Percentiles rank a stretch among this genome's conserved stretches.
phyloP scores from a whole-genome alignment of 2,888 invertebrate species.

The Callinectes sapidus region DNA sequence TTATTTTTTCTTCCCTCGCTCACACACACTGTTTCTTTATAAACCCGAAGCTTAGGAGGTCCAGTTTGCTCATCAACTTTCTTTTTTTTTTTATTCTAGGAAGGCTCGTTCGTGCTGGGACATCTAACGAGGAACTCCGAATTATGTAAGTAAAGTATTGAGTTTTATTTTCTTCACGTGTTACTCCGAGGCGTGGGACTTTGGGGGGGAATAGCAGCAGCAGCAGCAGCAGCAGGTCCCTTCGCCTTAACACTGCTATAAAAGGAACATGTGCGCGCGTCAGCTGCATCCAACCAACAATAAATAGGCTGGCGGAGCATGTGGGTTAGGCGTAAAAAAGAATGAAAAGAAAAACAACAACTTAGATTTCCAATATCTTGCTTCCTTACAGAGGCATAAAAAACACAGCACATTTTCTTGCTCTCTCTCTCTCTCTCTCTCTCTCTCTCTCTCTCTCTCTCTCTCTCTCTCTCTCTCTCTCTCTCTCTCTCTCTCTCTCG shows the following conservation, averaged over 20 bases:
- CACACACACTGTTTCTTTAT: background rate
- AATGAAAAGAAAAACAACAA: too few species aligned
- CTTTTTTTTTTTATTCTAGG: background rate
- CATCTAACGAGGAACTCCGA: background rate
- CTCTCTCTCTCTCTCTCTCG: constrained; percentile 15
- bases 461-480: constrained; percentile 15
- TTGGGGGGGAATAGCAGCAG: background rate
- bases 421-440: background rate
- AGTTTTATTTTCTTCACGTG: background rate
- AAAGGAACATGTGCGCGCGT: background rate
- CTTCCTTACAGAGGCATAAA: background rate
- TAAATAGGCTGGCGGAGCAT: background rate
- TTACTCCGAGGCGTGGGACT: background rate
- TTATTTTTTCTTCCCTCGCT: background rate
- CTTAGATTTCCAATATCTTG: constrained; percentile 4
- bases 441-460: constrained; percentile 31
- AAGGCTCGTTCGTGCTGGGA: background rate
- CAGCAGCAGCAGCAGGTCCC: background rate
- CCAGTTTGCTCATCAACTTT: background rate
- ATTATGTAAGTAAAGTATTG: background rate
- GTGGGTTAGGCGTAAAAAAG: constrained; percentile 13
- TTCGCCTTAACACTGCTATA: background rate
- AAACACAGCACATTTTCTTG: background rate
- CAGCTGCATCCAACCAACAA: background rate
- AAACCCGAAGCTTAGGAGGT: background rate